Evolutionary conservation across 2,797 vertebrate genomes (phyloP).

Genomic region (Sciurus carolinensis): DNA sequence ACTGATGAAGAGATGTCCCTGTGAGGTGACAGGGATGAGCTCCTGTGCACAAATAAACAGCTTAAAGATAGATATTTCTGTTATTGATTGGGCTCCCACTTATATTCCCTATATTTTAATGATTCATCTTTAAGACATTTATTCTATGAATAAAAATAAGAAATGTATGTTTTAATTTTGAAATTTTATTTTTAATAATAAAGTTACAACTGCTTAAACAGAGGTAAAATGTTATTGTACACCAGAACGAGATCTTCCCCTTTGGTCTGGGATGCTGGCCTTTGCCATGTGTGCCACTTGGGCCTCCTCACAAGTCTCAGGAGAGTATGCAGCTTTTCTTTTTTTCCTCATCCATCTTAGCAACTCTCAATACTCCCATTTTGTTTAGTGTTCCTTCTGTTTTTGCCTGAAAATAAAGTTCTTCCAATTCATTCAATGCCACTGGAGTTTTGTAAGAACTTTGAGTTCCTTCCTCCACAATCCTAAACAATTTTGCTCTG

Average conservation of each 20-base stretch:
- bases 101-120: too few species aligned
- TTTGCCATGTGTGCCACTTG: too few species aligned
- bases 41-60: too few species aligned
- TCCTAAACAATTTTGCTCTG: not conserved
- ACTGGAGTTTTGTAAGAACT: too few species aligned
- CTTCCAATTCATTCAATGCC: too few species aligned
- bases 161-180: not conserved
- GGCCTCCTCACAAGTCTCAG: not conserved
- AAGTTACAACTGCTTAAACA: not conserved
- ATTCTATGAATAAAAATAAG: not conserved
- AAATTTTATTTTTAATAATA: not conserved
- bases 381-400: too few species aligned
- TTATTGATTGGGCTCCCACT: too few species aligned
- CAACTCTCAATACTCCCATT: not conserved
- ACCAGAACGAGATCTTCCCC: not conserved
- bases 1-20: too few species aligned
- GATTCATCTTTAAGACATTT: not conserved
- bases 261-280: not conserved
- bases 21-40: not conserved
- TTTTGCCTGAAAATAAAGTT: too few species aligned
- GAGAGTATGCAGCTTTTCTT: not conserved
- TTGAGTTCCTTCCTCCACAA: not conserved
- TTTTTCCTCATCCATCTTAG: not conserved
- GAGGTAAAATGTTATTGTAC: not conserved
- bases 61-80: too few species aligned